Evolutionary conservation across 2,113 vertebrate genomes (phyloP).

Genomic region (Pedionomus torquatus): DNA sequence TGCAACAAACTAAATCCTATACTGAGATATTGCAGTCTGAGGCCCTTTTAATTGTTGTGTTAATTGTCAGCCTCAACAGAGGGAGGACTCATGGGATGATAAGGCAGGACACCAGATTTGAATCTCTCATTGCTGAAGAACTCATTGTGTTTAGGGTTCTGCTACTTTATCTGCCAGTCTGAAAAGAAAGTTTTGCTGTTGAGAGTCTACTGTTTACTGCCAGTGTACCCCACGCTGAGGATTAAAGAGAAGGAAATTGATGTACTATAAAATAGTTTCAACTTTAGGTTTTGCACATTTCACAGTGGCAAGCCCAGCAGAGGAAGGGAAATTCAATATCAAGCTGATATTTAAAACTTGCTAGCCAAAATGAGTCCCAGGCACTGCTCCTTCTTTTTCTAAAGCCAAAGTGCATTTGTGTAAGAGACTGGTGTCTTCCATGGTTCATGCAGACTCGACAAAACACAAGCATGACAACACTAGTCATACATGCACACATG

Average conservation of each 20-base stretch:
- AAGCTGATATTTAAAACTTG: not conserved
- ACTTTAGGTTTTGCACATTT: not conserved
- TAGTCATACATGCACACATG: no score
- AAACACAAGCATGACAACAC: not conserved
- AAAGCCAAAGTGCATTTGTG: not conserved
- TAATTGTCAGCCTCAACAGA: not conserved
- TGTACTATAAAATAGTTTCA: not conserved
- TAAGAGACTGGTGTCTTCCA: not conserved
- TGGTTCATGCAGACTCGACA: not conserved
- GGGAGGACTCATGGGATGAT: not conserved
- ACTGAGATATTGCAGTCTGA: not conserved
- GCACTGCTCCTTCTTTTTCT: not conserved
- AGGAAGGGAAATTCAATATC: not conserved
- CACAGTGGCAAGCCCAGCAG: not conserved
- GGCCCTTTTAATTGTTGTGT: not conserved
- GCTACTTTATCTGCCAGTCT: not conserved
- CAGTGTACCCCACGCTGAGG: not conserved
- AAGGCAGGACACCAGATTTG: not conserved
- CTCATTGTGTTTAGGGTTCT: not conserved
- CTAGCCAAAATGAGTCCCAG: not conserved
- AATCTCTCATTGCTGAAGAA: not conserved
- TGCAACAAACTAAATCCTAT: not conserved
- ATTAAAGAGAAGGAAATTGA: not conserved
- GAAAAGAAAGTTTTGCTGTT: not conserved
- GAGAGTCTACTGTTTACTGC: not conserved